Base-by-base conservation (phyloP, 2,888 invertebrate species). In the Smittia aterrima region DNA sequence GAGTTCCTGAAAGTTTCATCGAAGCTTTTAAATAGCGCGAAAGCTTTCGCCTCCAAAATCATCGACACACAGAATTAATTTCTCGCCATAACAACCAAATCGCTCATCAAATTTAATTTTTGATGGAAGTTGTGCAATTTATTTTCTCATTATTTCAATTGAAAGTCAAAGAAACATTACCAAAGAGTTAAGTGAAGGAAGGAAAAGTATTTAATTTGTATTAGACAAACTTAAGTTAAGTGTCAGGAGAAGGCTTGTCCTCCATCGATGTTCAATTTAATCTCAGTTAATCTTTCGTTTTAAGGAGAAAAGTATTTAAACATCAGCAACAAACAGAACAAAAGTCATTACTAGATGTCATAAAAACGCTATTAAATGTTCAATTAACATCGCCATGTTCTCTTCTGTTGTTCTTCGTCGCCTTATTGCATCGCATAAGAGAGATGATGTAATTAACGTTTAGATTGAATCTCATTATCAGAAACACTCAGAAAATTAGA, bases 1-100 rank as follows among this genome's bases (percentile, higher is more conserved):
- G 77, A 88, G 88, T 81, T 92, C 92, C 87, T 92, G 92, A 92
- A 72, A 72, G 72, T 72, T 72, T 62, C 62, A 72, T 24, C 22
- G 72, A 40, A 72, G 72, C 72, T 72, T 72, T 62, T 72, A 70
- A 70, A 40, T 3, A 53, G 25, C n/a, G n/a, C 16, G 9, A 20
- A 20, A 53, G n/a, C 25, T 18, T 53, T 54, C 16, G 18, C 11
- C 11, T 64, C 22, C 13, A 6, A 64, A 11, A 53, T 11, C 53
- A 70, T 27, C 22, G 18, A 70, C 32, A n/a, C n/a, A 58, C 58
- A n/a, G 18, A 18, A 58, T 20, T 20, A 47, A 47, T 11, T 47
- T 47, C 11, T 16, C 11, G n/a, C 47, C 47, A 47, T 47, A 3
- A n/a, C 20, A 58, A 58, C 58, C 47, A 47, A 47, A 47, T 3